Conservation (phyloP, 2,797 vertebrate genomes). For the Acanthurus tractus region DNA sequence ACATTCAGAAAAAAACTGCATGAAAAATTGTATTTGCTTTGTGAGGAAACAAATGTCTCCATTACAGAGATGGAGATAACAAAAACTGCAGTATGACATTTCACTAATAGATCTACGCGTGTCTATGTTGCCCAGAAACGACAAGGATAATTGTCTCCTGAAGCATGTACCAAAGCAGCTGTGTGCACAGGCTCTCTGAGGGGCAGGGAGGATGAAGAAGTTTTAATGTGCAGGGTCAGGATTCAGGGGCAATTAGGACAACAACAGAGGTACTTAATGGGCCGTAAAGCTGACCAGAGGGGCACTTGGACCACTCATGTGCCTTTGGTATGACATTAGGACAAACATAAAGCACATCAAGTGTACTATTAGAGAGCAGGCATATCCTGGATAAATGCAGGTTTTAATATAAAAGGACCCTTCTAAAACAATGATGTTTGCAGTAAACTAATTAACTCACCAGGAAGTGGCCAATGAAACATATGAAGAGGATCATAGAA, state of each 20-base stretch:
- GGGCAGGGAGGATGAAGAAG: not conserved
- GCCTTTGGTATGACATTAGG: constrained; percentile 34
- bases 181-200: not conserved
- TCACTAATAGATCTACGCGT: not conserved
- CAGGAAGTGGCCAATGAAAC: constrained; percentile 93
- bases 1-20: not conserved
- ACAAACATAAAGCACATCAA: constrained; percentile 26
- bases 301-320: constrained; percentile 31
- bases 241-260: constrained; percentile 16
- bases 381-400: not conserved
- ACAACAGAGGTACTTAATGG: constrained; percentile 38
- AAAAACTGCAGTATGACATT: not conserved
- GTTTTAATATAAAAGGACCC: constrained; percentile 12
- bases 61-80: not conserved
- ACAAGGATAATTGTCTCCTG: not conserved
- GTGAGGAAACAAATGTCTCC: not conserved
- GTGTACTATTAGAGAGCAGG: constrained; percentile 15
- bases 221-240: constrained; percentile 7
- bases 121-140: not conserved
- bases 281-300: constrained; percentile 37
- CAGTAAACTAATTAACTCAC: constrained; percentile 78
- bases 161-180: not conserved
- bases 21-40: not conserved
- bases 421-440: not conserved
- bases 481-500: constrained; percentile 91